Evolutionary conservation across 2,797 vertebrate genomes (phyloP).

Genomic region (Sebastolobus alascanus): DNA sequence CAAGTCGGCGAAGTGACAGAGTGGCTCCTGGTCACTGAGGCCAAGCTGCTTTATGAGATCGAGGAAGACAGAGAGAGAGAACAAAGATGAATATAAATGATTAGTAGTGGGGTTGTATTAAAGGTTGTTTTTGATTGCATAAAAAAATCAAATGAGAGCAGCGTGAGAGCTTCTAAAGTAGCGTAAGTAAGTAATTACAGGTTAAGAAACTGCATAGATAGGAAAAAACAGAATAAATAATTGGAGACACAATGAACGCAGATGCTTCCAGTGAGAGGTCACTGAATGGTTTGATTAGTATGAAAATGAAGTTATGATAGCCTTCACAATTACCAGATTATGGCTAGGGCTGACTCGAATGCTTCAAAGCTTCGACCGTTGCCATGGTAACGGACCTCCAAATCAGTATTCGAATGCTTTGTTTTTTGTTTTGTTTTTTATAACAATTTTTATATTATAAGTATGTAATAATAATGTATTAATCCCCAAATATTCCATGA

Average conservation of each 20-base stretch:
- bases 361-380: too few species aligned
- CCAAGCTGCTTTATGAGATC: conserved; percentile 21
- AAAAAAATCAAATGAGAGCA: conserved; percentile 11
- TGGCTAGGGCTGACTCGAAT: too few species aligned
- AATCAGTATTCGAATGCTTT: too few species aligned
- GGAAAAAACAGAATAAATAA: neutral
- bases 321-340: neutral
- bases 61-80: conserved; percentile 17
- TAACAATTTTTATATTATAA: too few species aligned
- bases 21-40: conserved; percentile 46
- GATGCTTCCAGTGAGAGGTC: neutral
- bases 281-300: neutral
- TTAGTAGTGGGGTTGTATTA: conserved; percentile 10
- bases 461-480: too few species aligned
- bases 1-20: conserved; percentile 46
- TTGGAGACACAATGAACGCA: neutral
- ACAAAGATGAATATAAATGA: conserved; percentile 38
- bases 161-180: neutral
- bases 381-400: too few species aligned
- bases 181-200: conserved; percentile 25
- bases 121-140: conserved; percentile 42
- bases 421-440: too few species aligned
- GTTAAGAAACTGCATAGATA: neutral
- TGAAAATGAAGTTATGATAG: conserved; percentile 8
- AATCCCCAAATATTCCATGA: too few species aligned